These are phyloP conservation scores for Smittia sp. DNA, from an alignment of 2,888 invertebrate genomes.

Conservation along the genomic window DNA sequence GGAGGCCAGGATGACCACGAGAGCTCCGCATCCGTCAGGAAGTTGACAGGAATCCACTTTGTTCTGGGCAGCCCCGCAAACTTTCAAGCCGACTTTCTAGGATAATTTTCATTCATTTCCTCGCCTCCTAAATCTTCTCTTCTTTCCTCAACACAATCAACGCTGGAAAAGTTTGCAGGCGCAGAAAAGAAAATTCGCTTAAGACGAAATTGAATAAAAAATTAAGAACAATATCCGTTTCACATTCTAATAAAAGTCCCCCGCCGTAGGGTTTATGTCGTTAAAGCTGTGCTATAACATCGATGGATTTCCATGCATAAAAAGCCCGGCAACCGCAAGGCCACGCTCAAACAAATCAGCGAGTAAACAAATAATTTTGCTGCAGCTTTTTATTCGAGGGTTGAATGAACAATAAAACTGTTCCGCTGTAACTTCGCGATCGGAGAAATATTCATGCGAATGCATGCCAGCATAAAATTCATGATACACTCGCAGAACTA, in stretches of 20 bases:
- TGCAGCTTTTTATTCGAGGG: background rate
- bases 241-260: background rate
- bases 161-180: background rate
- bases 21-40: too few species aligned
- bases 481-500: background rate
- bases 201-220: background rate
- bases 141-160: background rate
- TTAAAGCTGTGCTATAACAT: background rate
- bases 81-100: background rate
- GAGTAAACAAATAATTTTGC: constrained; percentile 24
- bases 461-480: constrained; percentile 40
- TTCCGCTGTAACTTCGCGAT: background rate
- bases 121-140: background rate
- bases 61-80: too few species aligned
- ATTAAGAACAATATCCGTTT: background rate
- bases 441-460: constrained; percentile 28
- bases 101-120: background rate
- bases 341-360: constrained; percentile 33
- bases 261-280: background rate
- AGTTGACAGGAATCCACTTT: too few species aligned
- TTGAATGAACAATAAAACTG: constrained; percentile 11
- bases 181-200: background rate
- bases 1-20: too few species aligned
- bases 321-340: constrained; percentile 29
- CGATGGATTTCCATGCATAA: constrained; percentile 22